A percentile compares a stretch with the other conserved stretches of the same genome.
These are phyloP conservation scores for Florisuga fusca DNA, from an alignment of 2,797 vertebrate genomes.

Conservation along the genomic window DNA sequence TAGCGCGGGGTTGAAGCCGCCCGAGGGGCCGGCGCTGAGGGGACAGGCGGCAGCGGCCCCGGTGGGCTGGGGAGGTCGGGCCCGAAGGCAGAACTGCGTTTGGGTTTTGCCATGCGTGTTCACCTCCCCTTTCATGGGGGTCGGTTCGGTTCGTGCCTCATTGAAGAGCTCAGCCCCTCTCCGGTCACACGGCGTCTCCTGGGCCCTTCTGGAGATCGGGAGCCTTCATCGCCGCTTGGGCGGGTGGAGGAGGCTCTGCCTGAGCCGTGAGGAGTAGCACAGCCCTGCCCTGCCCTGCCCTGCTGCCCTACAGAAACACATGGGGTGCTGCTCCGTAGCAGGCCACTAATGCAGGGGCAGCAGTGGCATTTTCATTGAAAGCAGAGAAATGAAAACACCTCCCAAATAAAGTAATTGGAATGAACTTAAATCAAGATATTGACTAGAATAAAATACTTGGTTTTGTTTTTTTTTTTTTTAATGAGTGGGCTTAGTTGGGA, in stretches of 20 bases:
- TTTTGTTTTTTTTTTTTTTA: too few relatives aligned
- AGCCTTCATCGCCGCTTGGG: background rate
- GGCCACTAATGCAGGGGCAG: background rate
- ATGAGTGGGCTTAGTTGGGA: background rate
- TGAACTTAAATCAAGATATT: background rate
- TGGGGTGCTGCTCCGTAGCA: background rate
- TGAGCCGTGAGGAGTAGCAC: background rate
- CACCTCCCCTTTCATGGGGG: rapidly evolving
- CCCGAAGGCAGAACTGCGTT: background rate
- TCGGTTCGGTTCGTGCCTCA: too few relatives aligned
- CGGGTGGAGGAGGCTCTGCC: background rate
- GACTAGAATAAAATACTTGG: background rate
- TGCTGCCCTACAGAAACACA: background rate
- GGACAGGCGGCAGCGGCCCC: background rate
- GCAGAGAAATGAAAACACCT: background rate
- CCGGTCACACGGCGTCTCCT: background rate
- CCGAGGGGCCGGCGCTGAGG: background rate
- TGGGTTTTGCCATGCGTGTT: background rate
- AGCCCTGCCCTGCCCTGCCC: too few relatives aligned
- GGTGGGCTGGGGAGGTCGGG: background rate
- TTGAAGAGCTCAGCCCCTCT: background rate
- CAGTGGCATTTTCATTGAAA: background rate
- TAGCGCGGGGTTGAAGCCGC: background rate
- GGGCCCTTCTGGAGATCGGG: background rate
- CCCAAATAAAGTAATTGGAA: background rate